phyloP scores from a whole-genome alignment of 1,140 invertebrate genomes.

The Batillaria attramentaria region DNA sequence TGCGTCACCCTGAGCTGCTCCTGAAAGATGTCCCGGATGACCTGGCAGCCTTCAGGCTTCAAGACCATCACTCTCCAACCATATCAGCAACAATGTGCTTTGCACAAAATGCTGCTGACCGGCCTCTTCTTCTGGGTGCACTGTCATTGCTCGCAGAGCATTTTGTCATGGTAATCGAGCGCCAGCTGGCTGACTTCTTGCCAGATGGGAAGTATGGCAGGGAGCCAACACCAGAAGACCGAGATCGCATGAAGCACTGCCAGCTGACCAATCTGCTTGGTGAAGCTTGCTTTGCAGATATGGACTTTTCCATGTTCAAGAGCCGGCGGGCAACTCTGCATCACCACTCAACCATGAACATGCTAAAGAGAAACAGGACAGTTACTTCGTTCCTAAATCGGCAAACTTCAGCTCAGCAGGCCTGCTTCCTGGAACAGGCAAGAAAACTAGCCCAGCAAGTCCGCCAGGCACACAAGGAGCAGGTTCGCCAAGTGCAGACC shows the following conservation, averaged over 20 bases:
- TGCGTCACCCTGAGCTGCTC: too few species aligned
- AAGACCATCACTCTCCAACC: too few species aligned
- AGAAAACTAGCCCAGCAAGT: background rate
- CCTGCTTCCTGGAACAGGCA: too few species aligned
- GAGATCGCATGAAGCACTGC: conserved; percentile 13
- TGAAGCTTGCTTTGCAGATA: conserved; percentile 13
- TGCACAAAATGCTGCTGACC: too few species aligned
- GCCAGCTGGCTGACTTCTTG: conserved; percentile 19
- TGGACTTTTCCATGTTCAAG: conserved; percentile 22
- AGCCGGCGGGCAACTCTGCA: conserved; percentile 19
- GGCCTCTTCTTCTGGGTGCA: too few species aligned
- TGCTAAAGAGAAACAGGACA: conserved; percentile 17
- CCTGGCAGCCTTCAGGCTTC: too few species aligned
- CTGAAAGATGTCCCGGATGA: too few species aligned
- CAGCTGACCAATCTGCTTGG: conserved; percentile 25
- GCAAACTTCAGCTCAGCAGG: too few species aligned
- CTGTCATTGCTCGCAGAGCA: too few species aligned
- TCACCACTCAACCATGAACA: conserved; percentile 23
- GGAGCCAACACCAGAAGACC: background rate
- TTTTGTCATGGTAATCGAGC: background rate
- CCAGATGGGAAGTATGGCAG: conserved; percentile 8
- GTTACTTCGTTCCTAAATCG: background rate
- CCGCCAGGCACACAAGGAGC: background rate
- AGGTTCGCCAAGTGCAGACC: background rate
- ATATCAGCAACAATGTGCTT: too few species aligned